Evolutionary conservation across 2,888 invertebrate genomes (phyloP), one percentile per base, ranked within the genome.

Genomic region (Sphaerophoria taeniata): DNA sequence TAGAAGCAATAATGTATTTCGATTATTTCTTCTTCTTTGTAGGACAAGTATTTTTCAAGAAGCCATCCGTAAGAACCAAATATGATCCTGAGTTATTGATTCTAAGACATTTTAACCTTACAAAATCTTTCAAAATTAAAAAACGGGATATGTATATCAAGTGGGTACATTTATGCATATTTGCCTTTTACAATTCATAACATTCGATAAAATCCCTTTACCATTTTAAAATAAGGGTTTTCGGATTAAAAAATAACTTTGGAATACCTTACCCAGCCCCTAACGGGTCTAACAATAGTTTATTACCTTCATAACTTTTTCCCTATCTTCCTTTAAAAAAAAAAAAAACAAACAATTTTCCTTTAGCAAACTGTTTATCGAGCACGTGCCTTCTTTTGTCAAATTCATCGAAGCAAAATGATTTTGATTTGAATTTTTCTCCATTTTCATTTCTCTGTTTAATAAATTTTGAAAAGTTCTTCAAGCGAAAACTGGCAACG

Each of bases 321-420:
- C 34, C 33, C 49, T 24, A n/a, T 14, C 16, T 39, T 6, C n/a
- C 0, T 31, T 33, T 4, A 56, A 36, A 36, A 33, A 33, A 33
- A 33, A 12, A 67, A 49, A 51, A 67, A 49, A 36, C 53, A 77
- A 55, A 60, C 60, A 53, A 69, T 24, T 55, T 69, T 43, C 43
- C 45, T 24, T 49, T 39, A 36, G 24, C 45, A 55, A 84, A 82
- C 72, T 71, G 71, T 75, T 75, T 73, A 56, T 31, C 43, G 31
- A 73, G 61, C 84, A 85, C 84, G 84, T 85, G 84, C 49, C 77
- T 55, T 49, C 58, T 55, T 76, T 76, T 65, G 61, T 39, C 74
- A 47, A 61, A 11, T 31, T 80, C 76, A 85, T 56, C 75, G 61
- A 76, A 80, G 84, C 84, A 80, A 76, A 76, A 49, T 33, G 69